Base-by-base conservation (phyloP, 1,140 invertebrate genomes). In the Sminthurides bifidus region DNA sequence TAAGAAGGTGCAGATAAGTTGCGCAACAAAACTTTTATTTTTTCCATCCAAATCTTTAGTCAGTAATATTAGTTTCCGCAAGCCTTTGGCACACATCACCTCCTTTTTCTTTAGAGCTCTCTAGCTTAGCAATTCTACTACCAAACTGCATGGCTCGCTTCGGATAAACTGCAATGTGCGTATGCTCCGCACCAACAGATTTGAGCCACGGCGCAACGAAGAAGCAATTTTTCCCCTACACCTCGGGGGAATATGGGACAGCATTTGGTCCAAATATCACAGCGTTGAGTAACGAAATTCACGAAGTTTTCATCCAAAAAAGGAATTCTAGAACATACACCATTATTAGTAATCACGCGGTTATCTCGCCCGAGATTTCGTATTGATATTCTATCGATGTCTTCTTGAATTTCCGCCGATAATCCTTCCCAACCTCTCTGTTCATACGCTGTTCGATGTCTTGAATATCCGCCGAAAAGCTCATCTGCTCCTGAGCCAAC, bases 101-200 rank as follows among this genome's bases (percentile, higher is more conserved):
- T 19, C 85, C 92, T 71, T 90, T 93, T 74, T 94, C 85, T 71
- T 87, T 92, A 37, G 79, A 78, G 71, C 75, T 73, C 64, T 81
- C 79, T 29, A 75, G 52, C 59, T 95, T 90, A 3, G 93, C 92
- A 65, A 97, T 94, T 67, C 87, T 77, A 0, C 91, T 92, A n/a
- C 94, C 94, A 79, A 98, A 98, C 71, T 98, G 94, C 46, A 98
- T 82, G 15, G 93, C 94, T 72, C 89, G 70, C 72, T 98, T 98
- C 40, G 86, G 85, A 43, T 87, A 77, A 43, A 69, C 68, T 1
- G 84, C 79, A 12, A 61, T 15, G 19, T 38, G 24, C 19, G 82
- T 79, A 43, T 76, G 70, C 57, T 67, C 69, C 3, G 89, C 70
- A 10, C 87, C 86, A 21, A 64, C n/a, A 56, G 2, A 93, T 69